Base-by-base conservation (phyloP, 1,140 invertebrate species). In the Latrodectus geometricus region DNA sequence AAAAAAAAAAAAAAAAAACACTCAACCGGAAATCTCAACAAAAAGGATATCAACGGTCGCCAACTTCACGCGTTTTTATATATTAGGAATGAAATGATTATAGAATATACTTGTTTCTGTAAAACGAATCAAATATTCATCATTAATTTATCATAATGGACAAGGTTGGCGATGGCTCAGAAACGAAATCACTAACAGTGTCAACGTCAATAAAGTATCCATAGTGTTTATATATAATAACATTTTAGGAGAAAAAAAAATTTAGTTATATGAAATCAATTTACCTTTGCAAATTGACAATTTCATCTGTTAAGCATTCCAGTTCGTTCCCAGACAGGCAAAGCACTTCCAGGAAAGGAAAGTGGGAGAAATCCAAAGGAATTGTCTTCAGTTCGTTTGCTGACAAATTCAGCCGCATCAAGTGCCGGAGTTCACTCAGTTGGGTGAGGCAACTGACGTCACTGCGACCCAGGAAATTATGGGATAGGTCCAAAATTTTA, bases 311-410 rank as follows among this genome's bases (percentile, higher is more conserved):
- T 21, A 86, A 20, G 9, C 21, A 54, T 49, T 86, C 76, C 75
- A 86, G 48, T 50, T 86, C 84, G 78, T 86, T 86, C 7, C 75
- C 84, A 0, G 76, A 54, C 48, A 86, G 56, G 15, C 84, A 72
- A 1, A 86, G 14, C 8, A 78, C 84, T 73, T 86, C 84, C 35
- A 86, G 49, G 35, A 65, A 78, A 1, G 84, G 75, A 14, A 86
- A 66, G 7, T n/a, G 17, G 8, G 17, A 12, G 14, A 86, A 77
- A 50, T 78, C 74, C 68, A 79, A 20, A 3, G 84, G 54, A n/a
- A 77, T 21, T 2, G 8, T 72, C 23, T 72, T 86, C 35, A 86
- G 17, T 73, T 79, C 84, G 15, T 86, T 86, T 8, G 50, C 68
- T 4, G 84, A 86, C 20, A 86, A 65, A 21, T 86, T 86, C 15